Conservation (phyloP, 2,797 vertebrate species). For the Oceanodroma leucorhoa region DNA sequence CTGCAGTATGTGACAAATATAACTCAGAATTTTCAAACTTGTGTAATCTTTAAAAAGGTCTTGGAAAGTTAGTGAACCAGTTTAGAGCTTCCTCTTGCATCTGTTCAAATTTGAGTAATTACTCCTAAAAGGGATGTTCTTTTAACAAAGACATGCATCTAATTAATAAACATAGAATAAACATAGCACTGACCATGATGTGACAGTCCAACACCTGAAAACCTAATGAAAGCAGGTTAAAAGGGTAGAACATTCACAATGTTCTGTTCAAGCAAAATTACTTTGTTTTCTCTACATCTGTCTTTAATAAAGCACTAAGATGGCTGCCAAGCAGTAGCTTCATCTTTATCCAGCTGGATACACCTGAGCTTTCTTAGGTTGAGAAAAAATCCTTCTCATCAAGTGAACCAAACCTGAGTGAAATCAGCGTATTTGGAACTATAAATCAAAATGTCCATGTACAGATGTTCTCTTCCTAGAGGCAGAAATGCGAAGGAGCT, state of each 20-base stretch:
- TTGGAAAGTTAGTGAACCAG: slow-evolving; percentile 9
- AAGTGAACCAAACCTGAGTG: background rate
- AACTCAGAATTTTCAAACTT: background rate
- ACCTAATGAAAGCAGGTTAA: background rate
- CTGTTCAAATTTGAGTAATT: background rate
- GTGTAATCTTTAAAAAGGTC: background rate
- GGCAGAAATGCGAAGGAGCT: background rate
- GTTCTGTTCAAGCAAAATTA: background rate
- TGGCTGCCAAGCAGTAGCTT: slow-evolving; percentile 25
- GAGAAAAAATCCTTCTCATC: background rate
- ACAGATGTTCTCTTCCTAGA: background rate
- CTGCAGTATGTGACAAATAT: background rate
- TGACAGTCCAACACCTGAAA: background rate
- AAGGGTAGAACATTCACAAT: background rate
- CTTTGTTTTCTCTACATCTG: background rate
- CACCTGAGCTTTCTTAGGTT: slow-evolving; percentile 7
- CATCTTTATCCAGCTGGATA: slow-evolving; percentile 18
- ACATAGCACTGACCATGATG: background rate
- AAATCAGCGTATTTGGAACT: background rate
- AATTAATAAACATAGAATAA: background rate
- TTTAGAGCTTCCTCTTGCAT: slow-evolving; percentile 20
- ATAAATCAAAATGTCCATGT: background rate
- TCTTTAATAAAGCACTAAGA: background rate
- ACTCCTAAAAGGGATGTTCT: background rate
- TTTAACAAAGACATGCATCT: background rate